phyloP scores from a whole-genome alignment of 2,797 vertebrate species.

The Clamator glandarius region DNA sequence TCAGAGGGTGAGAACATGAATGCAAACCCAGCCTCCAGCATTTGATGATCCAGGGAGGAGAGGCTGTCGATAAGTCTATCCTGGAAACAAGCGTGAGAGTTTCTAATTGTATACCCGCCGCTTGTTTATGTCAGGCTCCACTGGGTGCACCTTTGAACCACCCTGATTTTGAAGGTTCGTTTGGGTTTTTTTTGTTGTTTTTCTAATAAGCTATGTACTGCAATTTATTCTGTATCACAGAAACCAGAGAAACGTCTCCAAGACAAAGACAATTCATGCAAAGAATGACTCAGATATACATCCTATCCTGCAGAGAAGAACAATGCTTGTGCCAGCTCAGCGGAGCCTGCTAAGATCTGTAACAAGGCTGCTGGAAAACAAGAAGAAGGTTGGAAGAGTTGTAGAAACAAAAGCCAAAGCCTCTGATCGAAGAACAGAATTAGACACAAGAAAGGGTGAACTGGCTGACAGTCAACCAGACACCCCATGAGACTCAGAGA shows the following conservation, averaged over 20 bases:
- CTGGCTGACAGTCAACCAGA: constrained; percentile 38
- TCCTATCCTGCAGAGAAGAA: constrained; percentile 58
- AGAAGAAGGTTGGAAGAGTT: not conserved
- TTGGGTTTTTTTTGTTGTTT: not conserved
- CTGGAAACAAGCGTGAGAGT: not conserved
- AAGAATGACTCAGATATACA: constrained; percentile 27
- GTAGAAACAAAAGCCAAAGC: constrained; percentile 46
- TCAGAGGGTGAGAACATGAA: not conserved
- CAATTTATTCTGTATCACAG: constrained; percentile 52
- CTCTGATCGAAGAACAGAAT: constrained; percentile 42
- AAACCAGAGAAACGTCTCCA: not conserved
- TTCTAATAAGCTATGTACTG: not conserved
- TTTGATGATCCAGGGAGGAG: not conserved
- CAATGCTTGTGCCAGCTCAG: not conserved
- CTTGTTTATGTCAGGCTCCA: not conserved
- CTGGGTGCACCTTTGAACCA: not conserved
- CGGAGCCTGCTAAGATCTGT: constrained; percentile 1
- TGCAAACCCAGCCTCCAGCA: not conserved
- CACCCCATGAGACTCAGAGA: not conserved
- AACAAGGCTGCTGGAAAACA: constrained; percentile 30
- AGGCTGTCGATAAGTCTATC: not conserved
- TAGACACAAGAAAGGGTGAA: constrained; percentile 43
- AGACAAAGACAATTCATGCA: constrained; percentile 37
- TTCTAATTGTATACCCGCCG: not conserved
- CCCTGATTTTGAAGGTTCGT: not conserved